Percentiles rank a stretch among this genome's conserved stretches.
Conservation (phyloP, 2,888 invertebrate genomes). For the Zaprionus obscuricornis region DNA sequence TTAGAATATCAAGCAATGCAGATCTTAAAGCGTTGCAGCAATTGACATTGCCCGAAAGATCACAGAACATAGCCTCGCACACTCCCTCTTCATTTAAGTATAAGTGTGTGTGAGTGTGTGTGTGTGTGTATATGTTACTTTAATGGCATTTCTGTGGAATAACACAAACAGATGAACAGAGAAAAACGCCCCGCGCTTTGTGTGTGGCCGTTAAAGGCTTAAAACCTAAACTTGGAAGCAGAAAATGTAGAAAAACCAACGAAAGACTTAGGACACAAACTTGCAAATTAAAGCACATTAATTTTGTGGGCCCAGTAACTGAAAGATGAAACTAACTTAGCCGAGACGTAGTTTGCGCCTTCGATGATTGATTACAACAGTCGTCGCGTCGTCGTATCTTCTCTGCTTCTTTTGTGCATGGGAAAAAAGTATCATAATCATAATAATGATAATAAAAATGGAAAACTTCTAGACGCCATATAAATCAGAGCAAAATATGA, state of each 20-base stretch:
- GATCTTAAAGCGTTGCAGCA: constrained; percentile 65
- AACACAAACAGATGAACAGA: constrained; percentile 22
- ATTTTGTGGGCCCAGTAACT: constrained; percentile 60
- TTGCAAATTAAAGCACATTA: constrained; percentile 78
- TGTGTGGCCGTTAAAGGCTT: constrained; percentile 47
- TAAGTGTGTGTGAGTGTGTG: constrained; percentile 13
- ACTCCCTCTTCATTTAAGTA: constrained; percentile 26
- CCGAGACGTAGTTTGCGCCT: constrained; percentile 31
- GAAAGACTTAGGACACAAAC: constrained; percentile 78
- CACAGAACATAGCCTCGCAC: constrained; percentile 45
- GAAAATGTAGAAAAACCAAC: constrained; percentile 48
- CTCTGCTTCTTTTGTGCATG: constrained; percentile 56
- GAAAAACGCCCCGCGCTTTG: constrained; percentile 51
- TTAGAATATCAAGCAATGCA: constrained; percentile 78
- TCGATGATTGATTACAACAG: constrained; percentile 69
- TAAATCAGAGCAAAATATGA: constrained; percentile 79
- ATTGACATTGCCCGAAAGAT: constrained; percentile 68
- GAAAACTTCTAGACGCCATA: constrained; percentile 79
- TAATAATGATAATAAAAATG: constrained; percentile 78
- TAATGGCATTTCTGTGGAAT: constrained; percentile 75
- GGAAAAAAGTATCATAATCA: constrained; percentile 72
- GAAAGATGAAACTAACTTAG: constrained; percentile 36
- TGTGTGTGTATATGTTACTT: constrained; percentile 53
- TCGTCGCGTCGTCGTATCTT: constrained; percentile 10
- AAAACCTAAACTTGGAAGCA: constrained; percentile 33